These are phyloP conservation scores for Desmophyllum pertusum DNA, from an alignment of 92 coral and sea anemone genomes.

Conservation along the genomic window DNA sequence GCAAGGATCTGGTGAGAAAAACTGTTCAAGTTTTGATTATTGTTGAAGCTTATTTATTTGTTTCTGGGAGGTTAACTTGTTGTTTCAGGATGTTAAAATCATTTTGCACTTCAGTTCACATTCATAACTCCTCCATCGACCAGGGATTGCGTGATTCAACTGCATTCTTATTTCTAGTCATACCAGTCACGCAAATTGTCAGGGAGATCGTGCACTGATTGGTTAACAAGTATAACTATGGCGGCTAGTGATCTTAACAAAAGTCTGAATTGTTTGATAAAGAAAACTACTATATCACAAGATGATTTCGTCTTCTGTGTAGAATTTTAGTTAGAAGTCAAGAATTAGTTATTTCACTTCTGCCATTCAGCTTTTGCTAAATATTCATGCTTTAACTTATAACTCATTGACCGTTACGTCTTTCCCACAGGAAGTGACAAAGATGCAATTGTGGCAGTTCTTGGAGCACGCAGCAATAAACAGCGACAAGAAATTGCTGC, in stretches of 20 bases:
- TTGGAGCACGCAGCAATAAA: conserved; percentile 57
- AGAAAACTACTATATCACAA: background rate
- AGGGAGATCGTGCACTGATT: too few relatives aligned
- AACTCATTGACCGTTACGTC: background rate
- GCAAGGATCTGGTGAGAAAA: conserved; percentile 91
- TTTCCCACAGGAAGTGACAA: conserved; percentile 76
- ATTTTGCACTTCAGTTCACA: too few relatives aligned
- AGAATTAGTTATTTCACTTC: background rate
- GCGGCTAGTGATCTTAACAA: too few relatives aligned
- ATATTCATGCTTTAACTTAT: background rate
- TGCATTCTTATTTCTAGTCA: too few relatives aligned
- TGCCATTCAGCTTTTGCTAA: background rate
- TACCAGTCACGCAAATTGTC: too few relatives aligned
- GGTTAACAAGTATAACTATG: too few relatives aligned
- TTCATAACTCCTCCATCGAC: too few relatives aligned
- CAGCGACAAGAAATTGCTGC: conserved; percentile 77
- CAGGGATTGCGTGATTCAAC: too few relatives aligned
- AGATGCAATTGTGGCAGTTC: conserved; percentile 65
- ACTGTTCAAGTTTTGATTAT: too few relatives aligned
- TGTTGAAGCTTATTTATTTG: background rate
- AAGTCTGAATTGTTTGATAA: background rate
- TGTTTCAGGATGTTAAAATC: too few relatives aligned
- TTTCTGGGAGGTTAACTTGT: too few relatives aligned
- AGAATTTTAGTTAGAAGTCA: background rate
- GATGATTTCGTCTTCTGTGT: background rate